phyloP scores from a whole-genome alignment of 2,113 vertebrate genomes.

The Paramisgurnus dabryanus region DNA sequence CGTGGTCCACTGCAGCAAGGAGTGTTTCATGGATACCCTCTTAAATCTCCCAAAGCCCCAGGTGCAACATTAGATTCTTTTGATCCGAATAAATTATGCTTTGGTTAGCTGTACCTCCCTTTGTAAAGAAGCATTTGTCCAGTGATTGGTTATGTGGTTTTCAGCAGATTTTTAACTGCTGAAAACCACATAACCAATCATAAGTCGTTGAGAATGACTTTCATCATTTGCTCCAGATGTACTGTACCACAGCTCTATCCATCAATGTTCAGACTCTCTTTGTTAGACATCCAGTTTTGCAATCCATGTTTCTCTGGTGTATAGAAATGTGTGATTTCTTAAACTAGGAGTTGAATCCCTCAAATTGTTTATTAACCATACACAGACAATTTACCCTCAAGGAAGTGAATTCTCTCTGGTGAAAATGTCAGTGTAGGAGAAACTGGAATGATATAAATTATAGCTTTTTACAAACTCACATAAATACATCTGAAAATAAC shows the following conservation, averaged over 20 bases:
- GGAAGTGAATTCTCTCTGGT: neutral
- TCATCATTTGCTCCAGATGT: neutral
- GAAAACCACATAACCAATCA: neutral
- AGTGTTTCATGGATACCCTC: slow-evolving; percentile 94
- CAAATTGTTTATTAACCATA: neutral
- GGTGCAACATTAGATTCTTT: slow-evolving; percentile 69
- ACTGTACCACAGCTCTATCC: neutral
- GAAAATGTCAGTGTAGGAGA: neutral
- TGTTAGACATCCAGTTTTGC: slow-evolving; percentile 31
- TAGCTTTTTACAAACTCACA: too few relatives aligned
- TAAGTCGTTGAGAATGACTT: slow-evolving; percentile 1
- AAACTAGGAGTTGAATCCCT: neutral
- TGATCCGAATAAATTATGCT: neutral
- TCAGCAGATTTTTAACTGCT: neutral
- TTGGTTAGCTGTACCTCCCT: neutral
- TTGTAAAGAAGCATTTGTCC: neutral
- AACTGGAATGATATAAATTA: too few relatives aligned
- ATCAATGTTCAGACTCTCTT: neutral
- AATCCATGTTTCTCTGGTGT: slow-evolving; percentile 44
- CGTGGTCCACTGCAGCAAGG: slow-evolving; percentile 81
- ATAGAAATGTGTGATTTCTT: slow-evolving; percentile 35
- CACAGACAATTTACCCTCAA: neutral
- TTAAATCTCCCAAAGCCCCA: slow-evolving; percentile 90
- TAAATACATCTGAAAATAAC: neutral
- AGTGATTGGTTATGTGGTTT: slow-evolving; percentile 10